phyloP scores from a whole-genome alignment of 2,113 vertebrate species.

The Monopterus albus region DNA sequence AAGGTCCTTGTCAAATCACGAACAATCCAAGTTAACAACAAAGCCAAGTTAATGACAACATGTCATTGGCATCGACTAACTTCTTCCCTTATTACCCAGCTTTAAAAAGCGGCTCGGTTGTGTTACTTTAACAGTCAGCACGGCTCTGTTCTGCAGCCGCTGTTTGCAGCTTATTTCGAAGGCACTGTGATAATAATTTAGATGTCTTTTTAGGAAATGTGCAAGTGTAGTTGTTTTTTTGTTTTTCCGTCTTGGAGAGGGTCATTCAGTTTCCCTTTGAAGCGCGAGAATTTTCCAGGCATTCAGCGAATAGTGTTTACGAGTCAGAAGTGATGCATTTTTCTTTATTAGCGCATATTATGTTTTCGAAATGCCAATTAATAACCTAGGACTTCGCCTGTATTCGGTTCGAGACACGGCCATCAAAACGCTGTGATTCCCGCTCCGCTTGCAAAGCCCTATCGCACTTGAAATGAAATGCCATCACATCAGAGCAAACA shows the following conservation, averaged over 20 bases:
- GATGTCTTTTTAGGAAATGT: slow-evolving; percentile 23
- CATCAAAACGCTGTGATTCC: slow-evolving; percentile 31
- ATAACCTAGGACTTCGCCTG: slow-evolving; percentile 48
- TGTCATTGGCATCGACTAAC: slow-evolving; percentile 78
- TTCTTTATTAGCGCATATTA: slow-evolving; percentile 3
- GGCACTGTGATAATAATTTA: slow-evolving; percentile 4
- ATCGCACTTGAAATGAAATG: slow-evolving; percentile 71
- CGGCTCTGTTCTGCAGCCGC: not conserved
- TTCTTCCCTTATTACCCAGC: slow-evolving; percentile 71
- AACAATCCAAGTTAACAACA: slow-evolving; percentile 65
- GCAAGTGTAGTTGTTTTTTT: slow-evolving; percentile 28
- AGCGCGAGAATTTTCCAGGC: slow-evolving; percentile 45
- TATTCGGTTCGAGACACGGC: slow-evolving; percentile 49
- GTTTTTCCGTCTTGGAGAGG: slow-evolving; percentile 13
- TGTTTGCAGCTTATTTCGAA: slow-evolving; percentile 23
- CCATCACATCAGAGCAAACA: slow-evolving; percentile 73
- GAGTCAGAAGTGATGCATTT: slow-evolving; percentile 51
- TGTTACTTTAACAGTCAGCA: slow-evolving; percentile 47
- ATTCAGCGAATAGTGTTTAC: slow-evolving; percentile 12
- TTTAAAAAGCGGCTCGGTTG: slow-evolving; percentile 51
- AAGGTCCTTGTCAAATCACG: slow-evolving; percentile 6
- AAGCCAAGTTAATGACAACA: slow-evolving; percentile 79
- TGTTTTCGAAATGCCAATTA: slow-evolving; percentile 35
- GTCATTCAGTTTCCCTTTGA: slow-evolving; percentile 34
- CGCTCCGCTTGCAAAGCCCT: slow-evolving; percentile 49